A percentile compares a stretch with the other conserved stretches of the same genome.
phyloP scores from a whole-genome alignment of 1,140 invertebrate species.

The Hycleus phaleratus region DNA sequence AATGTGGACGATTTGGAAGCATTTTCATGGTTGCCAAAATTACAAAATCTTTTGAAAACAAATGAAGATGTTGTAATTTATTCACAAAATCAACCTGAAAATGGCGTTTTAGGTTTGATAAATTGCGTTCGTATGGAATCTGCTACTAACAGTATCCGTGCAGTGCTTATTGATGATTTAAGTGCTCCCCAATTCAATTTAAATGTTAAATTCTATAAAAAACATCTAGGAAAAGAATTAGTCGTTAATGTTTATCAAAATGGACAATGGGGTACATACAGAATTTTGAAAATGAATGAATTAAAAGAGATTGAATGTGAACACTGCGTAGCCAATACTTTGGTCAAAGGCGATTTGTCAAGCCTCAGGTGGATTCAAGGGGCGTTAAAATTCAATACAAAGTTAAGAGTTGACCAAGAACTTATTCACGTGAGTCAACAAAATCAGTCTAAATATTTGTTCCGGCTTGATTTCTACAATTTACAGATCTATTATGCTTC shows the following conservation, averaged over 20 bases:
- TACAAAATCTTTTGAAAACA: constrained; percentile 50
- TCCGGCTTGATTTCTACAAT: constrained; percentile 61
- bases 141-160: constrained; percentile 49
- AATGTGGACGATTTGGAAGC: no score
- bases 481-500: constrained; percentile 46
- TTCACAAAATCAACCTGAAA: constrained; percentile 52
- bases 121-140: constrained; percentile 67
- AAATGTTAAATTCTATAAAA: constrained; percentile 52
- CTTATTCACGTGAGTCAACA: constrained; percentile 12
- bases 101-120: constrained; percentile 74
- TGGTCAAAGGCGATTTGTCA: constrained; percentile 75
- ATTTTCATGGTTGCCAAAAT: constrained; percentile 43
- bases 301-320: constrained; percentile 39
- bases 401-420: constrained; percentile 67
- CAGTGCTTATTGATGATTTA: constrained; percentile 60
- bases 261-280: constrained; percentile 57
- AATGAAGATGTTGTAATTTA: constrained; percentile 50
- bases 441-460: no score
- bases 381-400: constrained; percentile 89
- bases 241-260: constrained; percentile 57
- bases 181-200: constrained; percentile 56
- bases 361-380: constrained; percentile 82
- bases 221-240: constrained; percentile 53
- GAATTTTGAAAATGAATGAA: constrained; percentile 23
- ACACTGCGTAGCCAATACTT: constrained; percentile 72